Percentiles rank a stretch among this genome's conserved stretches.
Evolutionary conservation across 2,888 invertebrate species (phyloP).

Genomic region (Tipula confusa): DNA sequence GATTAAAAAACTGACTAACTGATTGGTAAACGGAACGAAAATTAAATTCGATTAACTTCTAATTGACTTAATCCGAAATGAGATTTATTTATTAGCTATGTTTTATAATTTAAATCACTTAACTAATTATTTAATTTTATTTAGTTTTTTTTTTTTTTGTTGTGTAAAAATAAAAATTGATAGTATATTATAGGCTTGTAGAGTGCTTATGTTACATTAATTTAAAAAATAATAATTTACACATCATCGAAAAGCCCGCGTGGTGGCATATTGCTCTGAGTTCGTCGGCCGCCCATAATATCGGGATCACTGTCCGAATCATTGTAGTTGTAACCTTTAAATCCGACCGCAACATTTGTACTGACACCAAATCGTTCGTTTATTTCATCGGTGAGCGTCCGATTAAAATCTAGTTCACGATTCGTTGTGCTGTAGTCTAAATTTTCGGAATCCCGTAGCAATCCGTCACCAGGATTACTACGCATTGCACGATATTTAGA

Average conservation of each 20-base stretch:
- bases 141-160: background rate
- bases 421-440: slow-evolving; percentile 63
- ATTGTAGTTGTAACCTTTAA: slow-evolving; percentile 44
- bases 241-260: slow-evolving; percentile 81
- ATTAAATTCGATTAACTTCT: background rate
- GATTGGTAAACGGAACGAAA: background rate
- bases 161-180: background rate
- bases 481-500: slow-evolving; percentile 36
- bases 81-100: no score
- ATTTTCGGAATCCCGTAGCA: slow-evolving; percentile 71
- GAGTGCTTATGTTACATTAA: slow-evolving; percentile 1
- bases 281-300: slow-evolving; percentile 39
- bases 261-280: slow-evolving; percentile 64
- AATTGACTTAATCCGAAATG: background rate
- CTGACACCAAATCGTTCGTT: slow-evolving; percentile 64
- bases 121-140: background rate
- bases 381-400: slow-evolving; percentile 54
- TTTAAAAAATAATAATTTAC: slow-evolving; percentile 45
- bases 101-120: background rate
- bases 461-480: slow-evolving; percentile 53
- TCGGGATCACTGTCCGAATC: slow-evolving; percentile 46
- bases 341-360: slow-evolving; percentile 53
- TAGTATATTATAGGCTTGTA: background rate
- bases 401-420: slow-evolving; percentile 46
- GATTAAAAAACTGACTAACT: background rate